Conservation (phyloP, 2,113 vertebrate species). For the Toxotes jaculatrix region DNA sequence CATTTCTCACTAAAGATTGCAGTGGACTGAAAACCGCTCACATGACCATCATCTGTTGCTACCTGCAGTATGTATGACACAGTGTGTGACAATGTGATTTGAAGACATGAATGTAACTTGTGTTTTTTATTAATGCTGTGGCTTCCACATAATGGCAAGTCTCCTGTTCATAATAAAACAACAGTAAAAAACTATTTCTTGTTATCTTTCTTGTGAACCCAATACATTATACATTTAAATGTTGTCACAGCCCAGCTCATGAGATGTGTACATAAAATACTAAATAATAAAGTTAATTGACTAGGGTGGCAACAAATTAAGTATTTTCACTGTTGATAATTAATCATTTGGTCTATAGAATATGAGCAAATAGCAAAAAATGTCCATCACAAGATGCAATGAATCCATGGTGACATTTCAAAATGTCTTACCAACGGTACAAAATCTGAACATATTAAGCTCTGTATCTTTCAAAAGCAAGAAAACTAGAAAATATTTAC, state of each 20-base stretch:
- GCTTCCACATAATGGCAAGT: constrained; percentile 28
- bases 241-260: neutral
- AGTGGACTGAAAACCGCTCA: constrained; percentile 20
- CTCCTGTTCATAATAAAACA: constrained; percentile 69
- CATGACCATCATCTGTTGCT: constrained; percentile 18
- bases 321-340: neutral
- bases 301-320: neutral
- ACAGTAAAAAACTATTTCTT: neutral
- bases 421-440: too few species aligned
- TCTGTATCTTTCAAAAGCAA: neutral
- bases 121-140: constrained; percentile 29
- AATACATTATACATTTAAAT: neutral
- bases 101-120: constrained; percentile 65
- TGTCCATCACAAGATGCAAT: too few species aligned
- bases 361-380: neutral
- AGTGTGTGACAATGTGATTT: constrained; percentile 29
- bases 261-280: neutral
- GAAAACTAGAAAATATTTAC: neutral
- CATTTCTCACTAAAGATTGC: constrained; percentile 23
- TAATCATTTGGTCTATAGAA: neutral
- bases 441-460: neutral
- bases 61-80: constrained; percentile 25
- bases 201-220: neutral
- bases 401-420: too few species aligned
- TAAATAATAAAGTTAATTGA: neutral